A percentile compares a stretch with the other conserved stretches of the same genome.
Conservation (phyloP, 2,888 invertebrate genomes). For the Platerodrilus igneus region DNA sequence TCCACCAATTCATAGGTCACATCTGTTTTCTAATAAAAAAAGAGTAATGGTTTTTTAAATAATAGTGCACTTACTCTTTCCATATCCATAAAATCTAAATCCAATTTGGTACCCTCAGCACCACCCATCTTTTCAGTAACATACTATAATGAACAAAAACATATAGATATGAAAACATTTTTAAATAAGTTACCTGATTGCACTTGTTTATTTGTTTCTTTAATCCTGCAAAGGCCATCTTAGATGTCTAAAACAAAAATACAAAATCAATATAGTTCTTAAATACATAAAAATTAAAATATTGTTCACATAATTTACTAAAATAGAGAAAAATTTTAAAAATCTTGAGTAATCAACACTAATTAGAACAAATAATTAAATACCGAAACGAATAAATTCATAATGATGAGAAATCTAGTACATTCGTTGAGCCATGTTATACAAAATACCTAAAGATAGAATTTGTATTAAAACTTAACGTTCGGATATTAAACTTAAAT, state of each 20-base stretch:
- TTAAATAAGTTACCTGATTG: slow-evolving; percentile 77
- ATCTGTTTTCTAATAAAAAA: slow-evolving; percentile 81
- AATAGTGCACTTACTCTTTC: slow-evolving; percentile 74
- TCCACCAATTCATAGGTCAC: slow-evolving; percentile 95
- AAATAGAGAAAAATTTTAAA: background rate
- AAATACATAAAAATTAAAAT: background rate
- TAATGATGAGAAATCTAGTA: too few relatives aligned
- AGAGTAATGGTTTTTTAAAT: background rate
- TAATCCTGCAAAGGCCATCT: slow-evolving; percentile 97
- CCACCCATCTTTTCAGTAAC: slow-evolving; percentile 99
- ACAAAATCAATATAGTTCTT: slow-evolving; percentile 1
- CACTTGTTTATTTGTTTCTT: slow-evolving; percentile 99
- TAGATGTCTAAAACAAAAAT: slow-evolving; percentile 29
- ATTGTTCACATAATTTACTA: background rate
- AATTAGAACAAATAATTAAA: background rate
- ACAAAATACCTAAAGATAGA: too few relatives aligned
- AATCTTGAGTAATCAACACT: background rate
- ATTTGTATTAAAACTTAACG: too few relatives aligned
- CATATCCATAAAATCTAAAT: slow-evolving; percentile 98
- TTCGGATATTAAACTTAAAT: too few relatives aligned
- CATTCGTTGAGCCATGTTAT: too few relatives aligned
- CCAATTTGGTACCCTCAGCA: slow-evolving; percentile 98
- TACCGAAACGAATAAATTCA: too few relatives aligned
- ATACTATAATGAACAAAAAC: slow-evolving; percentile 67
- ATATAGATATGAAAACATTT: slow-evolving; percentile 1